Percentiles rank a stretch among this genome's conserved stretches.
phyloP scores from a whole-genome alignment of 2,888 invertebrate genomes.

The Drosophila merina region DNA sequence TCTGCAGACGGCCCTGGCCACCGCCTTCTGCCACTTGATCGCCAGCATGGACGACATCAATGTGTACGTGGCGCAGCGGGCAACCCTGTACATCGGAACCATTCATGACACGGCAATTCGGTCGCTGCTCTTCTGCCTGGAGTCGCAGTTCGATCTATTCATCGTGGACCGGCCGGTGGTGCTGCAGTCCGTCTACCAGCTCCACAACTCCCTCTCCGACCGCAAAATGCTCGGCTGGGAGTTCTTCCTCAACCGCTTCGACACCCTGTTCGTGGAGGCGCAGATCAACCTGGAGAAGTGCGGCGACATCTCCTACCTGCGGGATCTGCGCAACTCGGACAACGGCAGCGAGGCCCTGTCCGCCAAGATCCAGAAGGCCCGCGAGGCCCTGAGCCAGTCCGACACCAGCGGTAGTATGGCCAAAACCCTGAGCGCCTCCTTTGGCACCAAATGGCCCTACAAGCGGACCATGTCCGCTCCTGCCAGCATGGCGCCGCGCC shows the following conservation, averaged over 20 bases:
- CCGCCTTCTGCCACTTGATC: constrained; percentile 98
- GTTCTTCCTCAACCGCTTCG: constrained; percentile 98
- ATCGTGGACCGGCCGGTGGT: constrained; percentile 98
- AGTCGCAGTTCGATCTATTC: constrained; percentile 98
- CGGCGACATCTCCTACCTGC: constrained; percentile 92
- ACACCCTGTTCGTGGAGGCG: constrained; percentile 97
- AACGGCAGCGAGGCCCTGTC: constrained; percentile 93
- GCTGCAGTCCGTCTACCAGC: constrained; percentile 96
- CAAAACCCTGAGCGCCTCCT: constrained; percentile 93
- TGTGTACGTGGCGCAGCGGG: constrained; percentile 96
- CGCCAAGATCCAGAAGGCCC: constrained; percentile 93
- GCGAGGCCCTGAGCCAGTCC: constrained; percentile 92
- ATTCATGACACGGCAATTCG: constrained; percentile 94
- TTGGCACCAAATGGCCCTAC: constrained; percentile 97
- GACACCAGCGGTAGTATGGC: constrained; percentile 87
- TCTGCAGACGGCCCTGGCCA: constrained; percentile 96
- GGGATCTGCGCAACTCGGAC: constrained; percentile 95
- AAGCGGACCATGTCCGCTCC: constrained; percentile 97
- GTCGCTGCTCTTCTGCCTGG: constrained; percentile 96
- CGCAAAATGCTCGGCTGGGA: constrained; percentile 97
- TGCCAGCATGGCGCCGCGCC: constrained; percentile 90
- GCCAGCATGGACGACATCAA: constrained; percentile 98
- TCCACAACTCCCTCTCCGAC: constrained; percentile 96
- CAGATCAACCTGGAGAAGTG: constrained; percentile 94
- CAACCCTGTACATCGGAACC: constrained; percentile 96